Percentiles rank a stretch among this genome's conserved stretches.
These are phyloP conservation scores for Seira ritae DNA, from an alignment of 2,888 invertebrate genomes.

Conservation along the genomic window DNA sequence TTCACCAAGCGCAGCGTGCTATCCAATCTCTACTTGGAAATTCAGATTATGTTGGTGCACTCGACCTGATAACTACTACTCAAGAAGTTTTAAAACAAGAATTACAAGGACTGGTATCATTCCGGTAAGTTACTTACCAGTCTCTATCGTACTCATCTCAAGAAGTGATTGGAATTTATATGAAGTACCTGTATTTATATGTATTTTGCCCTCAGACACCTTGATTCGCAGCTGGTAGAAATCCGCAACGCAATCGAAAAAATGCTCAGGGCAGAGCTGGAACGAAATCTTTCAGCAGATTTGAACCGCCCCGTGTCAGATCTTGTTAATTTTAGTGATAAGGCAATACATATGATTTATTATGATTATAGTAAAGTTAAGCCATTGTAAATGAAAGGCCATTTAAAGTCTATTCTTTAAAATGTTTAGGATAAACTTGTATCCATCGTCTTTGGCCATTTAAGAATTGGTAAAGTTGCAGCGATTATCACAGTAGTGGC, in stretches of 20 bases:
- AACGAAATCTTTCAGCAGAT: constrained; percentile 92
- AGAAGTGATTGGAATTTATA: no score
- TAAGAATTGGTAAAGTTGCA: constrained; percentile 75
- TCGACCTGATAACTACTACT: constrained; percentile 97
- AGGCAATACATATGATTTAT: constrained; percentile 75
- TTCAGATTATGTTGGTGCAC: constrained; percentile 97
- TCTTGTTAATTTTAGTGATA: constrained; percentile 85
- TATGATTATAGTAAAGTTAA: neutral
- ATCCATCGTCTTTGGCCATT: constrained; percentile 77
- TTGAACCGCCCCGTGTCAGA: constrained; percentile 87
- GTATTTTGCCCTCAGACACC: no score
- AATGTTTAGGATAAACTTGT: constrained; percentile 76
- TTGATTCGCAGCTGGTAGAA: constrained; percentile 96
- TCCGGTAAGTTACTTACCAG: constrained; percentile 79
- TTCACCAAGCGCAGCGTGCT: constrained; percentile 98
- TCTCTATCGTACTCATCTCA: neutral
- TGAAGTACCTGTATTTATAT: no score
- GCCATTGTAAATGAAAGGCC: neutral
- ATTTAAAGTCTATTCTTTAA: no score
- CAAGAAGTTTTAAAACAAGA: constrained; percentile 94
- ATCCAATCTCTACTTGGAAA: constrained; percentile 95
- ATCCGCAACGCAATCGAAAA: constrained; percentile 97
- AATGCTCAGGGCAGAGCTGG: constrained; percentile 97
- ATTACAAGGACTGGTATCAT: constrained; percentile 93
- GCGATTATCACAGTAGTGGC: constrained; percentile 71